A percentile compares a stretch with the other conserved stretches of the same genome.
Evolutionary conservation across 2,888 invertebrate species (phyloP).

Genomic region (Ariolimax columbianus): DNA sequence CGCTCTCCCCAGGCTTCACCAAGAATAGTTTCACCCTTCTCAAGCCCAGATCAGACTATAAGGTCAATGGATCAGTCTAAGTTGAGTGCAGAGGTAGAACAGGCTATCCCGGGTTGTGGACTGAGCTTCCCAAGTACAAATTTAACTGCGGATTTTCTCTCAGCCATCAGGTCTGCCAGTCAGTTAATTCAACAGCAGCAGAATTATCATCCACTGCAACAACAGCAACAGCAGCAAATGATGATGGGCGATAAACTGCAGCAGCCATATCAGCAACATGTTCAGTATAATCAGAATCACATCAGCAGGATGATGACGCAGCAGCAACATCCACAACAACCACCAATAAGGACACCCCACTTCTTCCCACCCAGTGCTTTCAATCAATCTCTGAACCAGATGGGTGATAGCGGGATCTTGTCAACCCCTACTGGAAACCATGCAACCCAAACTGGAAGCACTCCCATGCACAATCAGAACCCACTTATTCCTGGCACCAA

Average conservation of each 20-base stretch:
- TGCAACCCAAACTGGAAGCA: not conserved
- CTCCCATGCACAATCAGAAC: constrained; percentile 5
- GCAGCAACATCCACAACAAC: constrained; percentile 31
- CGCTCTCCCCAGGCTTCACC: constrained; percentile 45
- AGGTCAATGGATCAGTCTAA: constrained; percentile 34
- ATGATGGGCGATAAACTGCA: constrained; percentile 7
- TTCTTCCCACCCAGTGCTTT: constrained; percentile 28
- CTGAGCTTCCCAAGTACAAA: constrained; percentile 29
- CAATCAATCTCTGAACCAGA: not conserved
- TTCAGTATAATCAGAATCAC: constrained; percentile 15
- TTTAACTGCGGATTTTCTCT: constrained; percentile 41
- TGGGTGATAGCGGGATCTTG: constrained; percentile 16
- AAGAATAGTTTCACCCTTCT: constrained; percentile 41
- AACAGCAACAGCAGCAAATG: constrained; percentile 35
- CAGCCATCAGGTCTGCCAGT: constrained; percentile 55
- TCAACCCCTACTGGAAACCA: not conserved
- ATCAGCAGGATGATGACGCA: constrained; percentile 23
- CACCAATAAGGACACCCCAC: not conserved
- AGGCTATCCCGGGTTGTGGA: constrained; percentile 25
- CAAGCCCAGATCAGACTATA: constrained; percentile 20
- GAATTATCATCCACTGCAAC: constrained; percentile 35
- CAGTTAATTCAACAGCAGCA: constrained; percentile 53
- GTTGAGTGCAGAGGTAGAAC: constrained; percentile 16
- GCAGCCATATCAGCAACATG: constrained; percentile 32
- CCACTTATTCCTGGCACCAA: constrained; percentile 18